These are phyloP conservation scores for Molanna angustata DNA, from an alignment of 2,888 invertebrate species.

Conservation along the genomic window DNA sequence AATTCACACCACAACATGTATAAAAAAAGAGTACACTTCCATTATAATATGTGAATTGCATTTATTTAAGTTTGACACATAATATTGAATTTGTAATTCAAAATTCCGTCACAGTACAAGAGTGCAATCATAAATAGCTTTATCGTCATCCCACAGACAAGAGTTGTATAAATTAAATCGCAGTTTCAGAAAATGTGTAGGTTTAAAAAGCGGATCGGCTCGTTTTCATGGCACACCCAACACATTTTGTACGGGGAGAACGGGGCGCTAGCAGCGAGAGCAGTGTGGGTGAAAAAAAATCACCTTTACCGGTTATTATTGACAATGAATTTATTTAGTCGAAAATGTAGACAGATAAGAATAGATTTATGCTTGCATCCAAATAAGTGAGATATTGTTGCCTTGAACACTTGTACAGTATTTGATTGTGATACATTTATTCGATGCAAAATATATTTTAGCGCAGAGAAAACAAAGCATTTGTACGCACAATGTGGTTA, in stretches of 20 bases:
- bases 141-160: conserved; percentile 14
- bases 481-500: too few species aligned
- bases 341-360: conserved; percentile 13
- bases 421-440: too few species aligned
- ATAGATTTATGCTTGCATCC: conserved; percentile 14
- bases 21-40: too few species aligned
- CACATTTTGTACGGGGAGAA: conserved; percentile 12
- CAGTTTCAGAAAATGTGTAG: conserved; percentile 13
- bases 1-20: too few species aligned
- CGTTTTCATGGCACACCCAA: conserved; percentile 17
- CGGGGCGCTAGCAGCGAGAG: conserved; percentile 10
- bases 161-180: conserved; percentile 16
- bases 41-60: too few species aligned
- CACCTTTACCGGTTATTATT: conserved; percentile 17
- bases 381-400: conserved; percentile 1
- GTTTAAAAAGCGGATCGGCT: conserved; percentile 19
- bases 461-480: too few species aligned
- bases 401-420: background rate
- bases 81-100: conserved; percentile 2
- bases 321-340: conserved; percentile 20
- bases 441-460: too few species aligned
- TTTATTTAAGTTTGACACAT: background rate
- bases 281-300: conserved; percentile 19
- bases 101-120: conserved; percentile 7
- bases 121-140: conserved; percentile 15